Conservation (phyloP, 2,113 vertebrate genomes). For the Pipra filicauda region DNA sequence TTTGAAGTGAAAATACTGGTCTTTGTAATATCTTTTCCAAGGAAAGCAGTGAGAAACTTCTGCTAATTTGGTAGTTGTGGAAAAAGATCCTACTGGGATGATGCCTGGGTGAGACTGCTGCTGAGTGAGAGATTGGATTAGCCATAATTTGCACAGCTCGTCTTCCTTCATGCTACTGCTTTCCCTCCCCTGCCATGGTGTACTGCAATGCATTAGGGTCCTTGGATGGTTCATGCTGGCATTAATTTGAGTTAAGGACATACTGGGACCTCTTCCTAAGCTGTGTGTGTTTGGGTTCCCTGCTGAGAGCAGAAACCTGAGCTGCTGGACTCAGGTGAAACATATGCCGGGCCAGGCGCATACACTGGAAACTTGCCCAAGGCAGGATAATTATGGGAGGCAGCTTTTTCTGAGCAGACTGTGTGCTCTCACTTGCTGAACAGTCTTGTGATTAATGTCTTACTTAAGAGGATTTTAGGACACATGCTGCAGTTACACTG, state of each 20-base stretch:
- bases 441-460: conserved; percentile 43
- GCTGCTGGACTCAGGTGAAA: background rate
- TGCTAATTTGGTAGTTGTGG: background rate
- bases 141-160: background rate
- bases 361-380: conserved; percentile 14
- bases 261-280: background rate
- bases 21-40: background rate
- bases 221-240: background rate
- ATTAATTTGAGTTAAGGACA: background rate
- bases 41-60: background rate
- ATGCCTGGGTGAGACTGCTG: background rate
- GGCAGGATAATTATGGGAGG: background rate
- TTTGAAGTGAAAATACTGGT: background rate
- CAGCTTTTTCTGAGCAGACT: accelerated
- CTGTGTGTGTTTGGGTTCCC: background rate
- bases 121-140: background rate
- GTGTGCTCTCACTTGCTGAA: background rate
- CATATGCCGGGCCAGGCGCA: background rate
- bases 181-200: background rate
- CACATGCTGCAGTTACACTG: background rate
- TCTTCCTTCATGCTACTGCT: background rate
- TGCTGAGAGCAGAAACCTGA: background rate
- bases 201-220: background rate
- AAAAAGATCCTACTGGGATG: background rate
- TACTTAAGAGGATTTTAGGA: conserved; percentile 48